Evolutionary conservation across 2,888 invertebrate species (phyloP).

Genomic region (Teinopalpus imperialis): DNA sequence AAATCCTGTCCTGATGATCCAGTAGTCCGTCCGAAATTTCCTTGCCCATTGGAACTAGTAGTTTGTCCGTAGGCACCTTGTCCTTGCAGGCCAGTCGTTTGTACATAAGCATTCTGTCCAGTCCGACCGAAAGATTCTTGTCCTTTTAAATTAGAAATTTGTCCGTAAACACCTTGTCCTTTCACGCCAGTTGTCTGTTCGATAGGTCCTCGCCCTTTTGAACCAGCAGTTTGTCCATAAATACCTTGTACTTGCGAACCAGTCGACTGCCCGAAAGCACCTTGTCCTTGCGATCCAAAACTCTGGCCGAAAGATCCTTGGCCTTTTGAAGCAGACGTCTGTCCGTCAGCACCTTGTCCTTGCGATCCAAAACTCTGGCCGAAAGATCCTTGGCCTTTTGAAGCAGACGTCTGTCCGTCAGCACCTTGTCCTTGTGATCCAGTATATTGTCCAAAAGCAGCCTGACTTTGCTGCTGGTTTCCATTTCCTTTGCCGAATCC

Average conservation of each 20-base stretch:
- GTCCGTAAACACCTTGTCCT: constrained; percentile 21
- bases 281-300: not conserved
- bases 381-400: not conserved
- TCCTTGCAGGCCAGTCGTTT: not conserved
- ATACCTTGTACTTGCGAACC: not conserved
- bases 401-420: constrained; percentile 12
- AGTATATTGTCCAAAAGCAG: constrained; percentile 7
- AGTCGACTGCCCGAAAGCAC: not conserved
- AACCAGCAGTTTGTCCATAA: not conserved
- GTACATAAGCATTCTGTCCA: not conserved
- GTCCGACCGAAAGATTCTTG: not conserved
- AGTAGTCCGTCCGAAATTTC: no score
- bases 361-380: not conserved
- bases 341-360: not conserved
- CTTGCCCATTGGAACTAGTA: not conserved
- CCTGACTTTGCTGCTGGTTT: constrained; percentile 7
- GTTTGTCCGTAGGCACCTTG: constrained; percentile 4
- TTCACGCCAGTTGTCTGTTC: constrained; percentile 12
- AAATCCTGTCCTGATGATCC: constrained; percentile 16
- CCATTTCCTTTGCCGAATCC: constrained; percentile 1
- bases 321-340: not conserved
- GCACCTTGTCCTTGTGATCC: constrained; percentile 20
- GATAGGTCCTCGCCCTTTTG: not conserved
- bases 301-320: not conserved
- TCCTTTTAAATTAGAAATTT: not conserved